phyloP scores from a whole-genome alignment of 1,140 invertebrate species.

The Bombyx mori region ASM3026992v2 NC_085134.1:325001-325500 shows the following conservation, averaged over 20 bases:
- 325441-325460: too few species aligned
- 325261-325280: slow-evolving; percentile 13
- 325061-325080: too few species aligned
- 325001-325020: too few species aligned
- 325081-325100: too few species aligned
- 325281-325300: slow-evolving; percentile 6
- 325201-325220: too few species aligned
- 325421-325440: slow-evolving; percentile 2
- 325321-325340: slow-evolving; percentile 6
- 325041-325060: too few species aligned
- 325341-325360: slow-evolving; percentile 24
- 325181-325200: neutral
- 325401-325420: slow-evolving; percentile 10
- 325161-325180: neutral
- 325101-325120: too few species aligned
- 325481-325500: too few species aligned
- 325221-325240: neutral
- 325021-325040: too few species aligned
- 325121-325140: too few species aligned
- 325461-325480: too few species aligned
- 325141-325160: neutral
- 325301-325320: slow-evolving; percentile 37
- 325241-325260: neutral
- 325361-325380: slow-evolving; percentile 59
- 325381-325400: neutral